Base-by-base conservation (phyloP, 37 sponge, comb jelly and placozoan genomes). In the Spongilla lacustris region DNA sequence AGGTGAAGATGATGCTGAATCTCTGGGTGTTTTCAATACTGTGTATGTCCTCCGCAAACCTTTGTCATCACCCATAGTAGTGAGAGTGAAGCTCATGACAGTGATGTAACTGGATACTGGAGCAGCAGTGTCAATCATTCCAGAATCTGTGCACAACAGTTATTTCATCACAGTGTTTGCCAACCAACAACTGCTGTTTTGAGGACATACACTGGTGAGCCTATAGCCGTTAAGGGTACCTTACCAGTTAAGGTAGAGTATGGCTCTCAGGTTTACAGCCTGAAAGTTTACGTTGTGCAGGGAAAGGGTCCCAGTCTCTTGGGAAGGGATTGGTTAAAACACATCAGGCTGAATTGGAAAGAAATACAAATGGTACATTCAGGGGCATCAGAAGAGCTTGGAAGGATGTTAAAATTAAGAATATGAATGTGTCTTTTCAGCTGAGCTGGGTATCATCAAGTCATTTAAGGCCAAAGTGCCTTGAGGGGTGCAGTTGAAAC, bases 271-370 rank as follows among this genome's bases (percentile, higher is more conserved):
- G 0, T 48, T 30, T 23, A 82, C 41, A 46, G 23, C 17, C 41
- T 68, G 32, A 26, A 25, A 28, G 49, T 82, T 73, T 70, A 41
- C 23, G 83, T 82, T 41, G 83, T 82, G 1, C 38, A 19, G 1
- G 83, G 83, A 1, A 71, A 25, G 70, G 83, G 73, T 11, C 83
- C 82, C 36, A 82, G 73, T 41, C 36, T 82, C 38, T 19, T 82
- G 13, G 86, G 86, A 37, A 30, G 86, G 26, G 79, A 85, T 67
- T 85, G 79, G 86, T 50, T 85, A 29, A 32, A 77, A 36, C 38
- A 78, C 48, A 69, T 77, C 33, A 25, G 48, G 21, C 46, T 85
- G 50, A 73, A 87, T 50, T 81, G 82, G 82, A 36, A 4, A 30
- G 68, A 67, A 36, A 85, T 85, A n/a, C 29, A 36, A 22, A 78